Base-by-base conservation (phyloP, 2,113 vertebrate genomes). In the Bothrops jararaca region DNA sequence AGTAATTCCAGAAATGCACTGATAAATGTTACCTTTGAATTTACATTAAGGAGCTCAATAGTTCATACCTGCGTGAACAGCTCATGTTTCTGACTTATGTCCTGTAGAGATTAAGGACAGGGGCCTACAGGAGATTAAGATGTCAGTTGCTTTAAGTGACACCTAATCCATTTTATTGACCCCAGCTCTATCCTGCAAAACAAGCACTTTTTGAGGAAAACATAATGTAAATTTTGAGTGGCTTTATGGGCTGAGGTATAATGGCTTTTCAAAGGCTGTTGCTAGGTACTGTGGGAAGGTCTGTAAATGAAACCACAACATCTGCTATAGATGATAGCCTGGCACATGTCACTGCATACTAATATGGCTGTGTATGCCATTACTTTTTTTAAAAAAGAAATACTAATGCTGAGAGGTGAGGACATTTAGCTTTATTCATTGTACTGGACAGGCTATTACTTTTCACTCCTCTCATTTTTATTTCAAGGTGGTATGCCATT, bases 21-120 rank as follows among this genome's bases (percentile, higher is more conserved):
- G 97, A 98, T 98, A 97, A 98, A 96, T 93, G 96, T 94, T 96
- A 94, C 95, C 97, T 98, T 98, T 96, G 97, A 97, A 98, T 98
- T 98, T 97, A 96, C 95, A 97, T 97, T 97, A 97, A 97, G 97
- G 92, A 95, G 87, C 96, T 97, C 97, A 97, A 96, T 97, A 97
- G 96, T 95, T 95, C 90, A 92, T 97, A 98, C 96, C 97, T 97
- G 96, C 91, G 96, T 97, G 96, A 97, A 97, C 95, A 97, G 96
- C 95, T 97, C 95, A 87, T 0, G 94, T 96, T 97, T 97, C 95
- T 94, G 96, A 97, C 96, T 97, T 91, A 57, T 96, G 97, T 97
- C 97, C 97, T 96, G 92, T 86, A 97, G 97, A 98, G 97, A 98
- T 98, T 98, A 98, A 97, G 97, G 96, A 97, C 97, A 97, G 88